Evolutionary conservation across 2,797 vertebrate genomes (phyloP), one percentile per base, ranked within the genome.

Genomic region (Paramormyrops hopkinsi): DNA sequence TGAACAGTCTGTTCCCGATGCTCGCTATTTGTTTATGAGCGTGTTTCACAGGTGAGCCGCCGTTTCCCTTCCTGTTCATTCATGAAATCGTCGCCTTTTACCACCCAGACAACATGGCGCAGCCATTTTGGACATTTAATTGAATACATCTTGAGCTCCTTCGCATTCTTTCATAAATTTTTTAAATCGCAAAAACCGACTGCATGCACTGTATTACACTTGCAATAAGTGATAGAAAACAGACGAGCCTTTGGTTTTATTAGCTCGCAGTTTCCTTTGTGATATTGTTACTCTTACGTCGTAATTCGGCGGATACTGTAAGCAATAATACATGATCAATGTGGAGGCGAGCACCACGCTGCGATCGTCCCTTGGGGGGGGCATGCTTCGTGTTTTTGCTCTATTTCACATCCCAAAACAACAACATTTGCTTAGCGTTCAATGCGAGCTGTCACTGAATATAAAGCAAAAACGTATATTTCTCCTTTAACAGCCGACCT

Each of bases 61-160:
- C 41, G 54, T 51, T 89, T 91, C 91, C 89, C 19, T 87, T 92
- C 93, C 91, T 91, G 92, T 96, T 95, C 96, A 97, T 97, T 97
- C 96, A 97, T 95, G 95, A 97, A 96, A 96, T 88, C 91, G 84
- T 91, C 91, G 93, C 93, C 94, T 94, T 51, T 29, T 50, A 37
- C 92, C 94, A 96, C 94, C 93, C 95, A 93, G 92, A 94, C 95
- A 97, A 97, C 95, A 96, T 96, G 93, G 95, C 97, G 97, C 96
- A 96, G 96, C 96, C 96, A 96, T 97, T 97, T 96, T 96, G 95
- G 95, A 96, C 96, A 95, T 95, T 96, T 97, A 96, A 96, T 96
- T 97, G 94, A 96, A 97, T 97, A 97, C 96, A 97, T 94, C 90
- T 93, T 93, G 91, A 79, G 85, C 83, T 90, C 87, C 59, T 48